phyloP scores from a whole-genome alignment of 2,113 vertebrate genomes.

The Lamprologus speciosus region DNA sequence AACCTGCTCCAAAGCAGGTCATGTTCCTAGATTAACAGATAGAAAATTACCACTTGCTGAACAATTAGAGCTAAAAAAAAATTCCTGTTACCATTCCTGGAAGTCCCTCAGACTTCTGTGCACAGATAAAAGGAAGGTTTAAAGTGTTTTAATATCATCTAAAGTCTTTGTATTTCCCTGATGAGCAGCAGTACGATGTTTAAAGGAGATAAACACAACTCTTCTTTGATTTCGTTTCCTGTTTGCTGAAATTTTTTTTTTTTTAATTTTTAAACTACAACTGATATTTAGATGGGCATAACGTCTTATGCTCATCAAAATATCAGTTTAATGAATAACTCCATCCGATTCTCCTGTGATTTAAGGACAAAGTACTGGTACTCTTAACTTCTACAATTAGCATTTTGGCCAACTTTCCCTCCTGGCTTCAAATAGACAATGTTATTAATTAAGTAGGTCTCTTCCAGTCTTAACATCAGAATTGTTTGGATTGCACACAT shows the following conservation, averaged over 20 bases:
- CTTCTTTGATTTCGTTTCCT: not conserved
- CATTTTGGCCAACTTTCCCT: not conserved
- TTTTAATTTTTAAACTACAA: not conserved
- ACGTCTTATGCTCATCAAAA: not conserved
- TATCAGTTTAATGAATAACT: not conserved
- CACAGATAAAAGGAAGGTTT: not conserved
- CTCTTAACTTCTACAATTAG: not conserved
- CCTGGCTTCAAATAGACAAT: not conserved
- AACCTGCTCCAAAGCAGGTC: not conserved
- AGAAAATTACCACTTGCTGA: not conserved
- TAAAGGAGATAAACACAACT: not conserved
- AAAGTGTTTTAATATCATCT: not conserved
- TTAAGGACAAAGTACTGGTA: not conserved
- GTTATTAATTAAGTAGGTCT: not conserved
- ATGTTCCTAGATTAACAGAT: not conserved
- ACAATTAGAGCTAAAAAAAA: not conserved
- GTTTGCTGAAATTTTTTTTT: not conserved
- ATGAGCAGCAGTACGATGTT: not conserved
- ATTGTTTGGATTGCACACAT: not conserved
- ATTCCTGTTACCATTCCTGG: not conserved
- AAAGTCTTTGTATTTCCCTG: not conserved
- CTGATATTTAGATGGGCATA: not conserved
- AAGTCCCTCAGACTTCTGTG: not conserved
- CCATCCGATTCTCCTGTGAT: not conserved
- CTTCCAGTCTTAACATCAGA: not conserved